Evolutionary conservation across 2,113 vertebrate genomes (phyloP).

Genomic region (Blennius ocellaris): DNA sequence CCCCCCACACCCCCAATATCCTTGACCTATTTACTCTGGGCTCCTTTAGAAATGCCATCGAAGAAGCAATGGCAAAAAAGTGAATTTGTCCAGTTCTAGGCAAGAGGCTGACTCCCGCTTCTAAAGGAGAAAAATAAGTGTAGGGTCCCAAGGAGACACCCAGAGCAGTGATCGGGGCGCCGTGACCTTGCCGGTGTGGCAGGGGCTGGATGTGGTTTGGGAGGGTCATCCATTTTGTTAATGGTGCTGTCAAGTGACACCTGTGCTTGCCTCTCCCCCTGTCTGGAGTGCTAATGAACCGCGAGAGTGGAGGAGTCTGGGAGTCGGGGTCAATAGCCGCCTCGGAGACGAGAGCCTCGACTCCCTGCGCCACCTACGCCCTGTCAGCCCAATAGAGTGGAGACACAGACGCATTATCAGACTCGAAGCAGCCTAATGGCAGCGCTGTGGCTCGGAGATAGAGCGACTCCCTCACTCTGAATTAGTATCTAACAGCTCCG

Average conservation of each 20-base stretch:
- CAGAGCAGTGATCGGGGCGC: slow-evolving; percentile 66
- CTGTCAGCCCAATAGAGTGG: slow-evolving; percentile 70
- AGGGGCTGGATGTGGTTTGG: slow-evolving; percentile 71
- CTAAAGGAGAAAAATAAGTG: slow-evolving; percentile 62
- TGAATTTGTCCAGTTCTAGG: slow-evolving; percentile 11
- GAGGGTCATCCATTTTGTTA: slow-evolving; percentile 85
- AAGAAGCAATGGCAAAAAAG: slow-evolving; percentile 10
- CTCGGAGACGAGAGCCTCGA: slow-evolving; percentile 52
- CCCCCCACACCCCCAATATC: slow-evolving; percentile 17
- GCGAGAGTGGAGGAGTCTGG: slow-evolving; percentile 74
- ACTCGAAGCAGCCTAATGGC: slow-evolving; percentile 47
- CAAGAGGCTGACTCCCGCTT: slow-evolving; percentile 23
- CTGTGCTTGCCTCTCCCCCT: slow-evolving; percentile 84
- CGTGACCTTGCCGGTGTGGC: slow-evolving; percentile 81
- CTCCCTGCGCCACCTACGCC: slow-evolving; percentile 54
- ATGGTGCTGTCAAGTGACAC: slow-evolving; percentile 87
- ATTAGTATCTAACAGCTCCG: slow-evolving; percentile 51
- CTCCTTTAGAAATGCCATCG: slow-evolving; percentile 29
- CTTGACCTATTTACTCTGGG: slow-evolving; percentile 52
- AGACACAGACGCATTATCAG: slow-evolving; percentile 59
- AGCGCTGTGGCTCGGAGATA: slow-evolving; percentile 40
- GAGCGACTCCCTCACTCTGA: slow-evolving; percentile 46
- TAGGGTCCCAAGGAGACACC: slow-evolving; percentile 47
- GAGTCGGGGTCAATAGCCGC: slow-evolving; percentile 75
- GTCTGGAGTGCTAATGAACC: slow-evolving; percentile 85